Evolutionary conservation across 2,888 invertebrate genomes (phyloP).

Genomic region (Alitta virens): DNA sequence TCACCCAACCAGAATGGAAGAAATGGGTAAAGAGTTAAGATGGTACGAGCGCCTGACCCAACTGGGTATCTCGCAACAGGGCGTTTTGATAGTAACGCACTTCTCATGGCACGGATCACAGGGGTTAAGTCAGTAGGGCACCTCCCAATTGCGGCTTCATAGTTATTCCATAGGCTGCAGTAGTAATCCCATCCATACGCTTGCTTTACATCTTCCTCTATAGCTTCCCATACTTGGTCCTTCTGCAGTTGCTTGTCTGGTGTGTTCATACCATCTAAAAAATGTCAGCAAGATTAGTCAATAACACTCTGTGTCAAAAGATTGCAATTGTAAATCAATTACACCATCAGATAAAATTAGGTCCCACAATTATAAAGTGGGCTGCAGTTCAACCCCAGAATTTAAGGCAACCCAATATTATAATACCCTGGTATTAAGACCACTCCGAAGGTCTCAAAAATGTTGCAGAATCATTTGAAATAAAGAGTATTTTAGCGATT

Average conservation of each 20-base stretch:
- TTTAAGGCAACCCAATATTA: too few species aligned
- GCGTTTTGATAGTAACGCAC: slow-evolving; percentile 45
- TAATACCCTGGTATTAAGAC: too few species aligned
- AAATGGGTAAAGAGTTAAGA: slow-evolving; percentile 40
- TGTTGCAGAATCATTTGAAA: too few species aligned
- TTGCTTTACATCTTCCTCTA: slow-evolving; percentile 38
- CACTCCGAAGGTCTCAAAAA: too few species aligned
- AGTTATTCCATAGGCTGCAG: slow-evolving; percentile 38
- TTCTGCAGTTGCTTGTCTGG: slow-evolving; percentile 33
- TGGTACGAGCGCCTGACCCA: slow-evolving; percentile 43
- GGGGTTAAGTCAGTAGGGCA: slow-evolving; percentile 47
- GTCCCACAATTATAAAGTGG: too few species aligned
- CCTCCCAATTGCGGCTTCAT: slow-evolving; percentile 29
- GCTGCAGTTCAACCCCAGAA: too few species aligned
- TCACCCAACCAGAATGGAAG: slow-evolving; percentile 50
- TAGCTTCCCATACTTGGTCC: slow-evolving; percentile 42
- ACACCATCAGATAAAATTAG: too few species aligned
- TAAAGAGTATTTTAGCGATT: too few species aligned
- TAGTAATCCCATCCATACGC: slow-evolving; percentile 46
- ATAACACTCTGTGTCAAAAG: too few species aligned
- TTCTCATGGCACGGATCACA: slow-evolving; percentile 45
- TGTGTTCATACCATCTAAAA: slow-evolving; percentile 39
- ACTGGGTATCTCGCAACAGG: slow-evolving; percentile 46
- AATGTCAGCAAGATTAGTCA: too few species aligned
- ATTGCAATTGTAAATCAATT: too few species aligned